Percentiles rank a stretch among this genome's conserved stretches.
Conservation (phyloP, 2,797 vertebrate species). For the Cynopterus sphinx region DNA sequence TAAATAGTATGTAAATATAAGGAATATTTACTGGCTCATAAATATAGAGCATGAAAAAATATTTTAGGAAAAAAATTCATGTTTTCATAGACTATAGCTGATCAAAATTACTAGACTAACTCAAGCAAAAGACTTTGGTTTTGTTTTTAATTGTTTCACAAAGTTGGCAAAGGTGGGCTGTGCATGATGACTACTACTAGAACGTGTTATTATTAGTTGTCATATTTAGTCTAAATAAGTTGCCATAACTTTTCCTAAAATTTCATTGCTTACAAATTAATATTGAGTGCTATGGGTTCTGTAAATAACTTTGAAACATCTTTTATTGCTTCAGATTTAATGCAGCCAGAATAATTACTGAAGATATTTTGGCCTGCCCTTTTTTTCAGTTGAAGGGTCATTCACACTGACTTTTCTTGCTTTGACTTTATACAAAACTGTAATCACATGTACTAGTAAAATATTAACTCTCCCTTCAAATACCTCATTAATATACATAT, state of each 20-base stretch:
- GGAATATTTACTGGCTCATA: neutral
- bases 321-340: constrained; percentile 37
- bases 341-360: constrained; percentile 7
- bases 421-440: constrained; percentile 18
- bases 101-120: neutral
- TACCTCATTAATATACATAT: neutral
- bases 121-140: neutral
- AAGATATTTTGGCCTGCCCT: neutral
- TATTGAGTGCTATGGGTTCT: neutral
- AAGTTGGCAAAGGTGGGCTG: neutral
- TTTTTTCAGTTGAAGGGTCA: constrained; percentile 12
- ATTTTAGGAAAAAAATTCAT: neutral
- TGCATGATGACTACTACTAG: neutral
- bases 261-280: neutral
- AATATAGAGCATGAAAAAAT: neutral
- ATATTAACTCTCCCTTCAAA: constrained; percentile 23
- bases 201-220: neutral
- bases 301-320: neutral
- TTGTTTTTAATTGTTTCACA: neutral
- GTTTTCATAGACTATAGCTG: neutral
- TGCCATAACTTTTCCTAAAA: neutral
- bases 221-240: constrained; percentile 21
- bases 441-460: constrained; percentile 48
- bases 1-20: neutral
- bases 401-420: neutral